Conservation (phyloP, 2,888 invertebrate genomes). For the Spodoptera picta region DNA sequence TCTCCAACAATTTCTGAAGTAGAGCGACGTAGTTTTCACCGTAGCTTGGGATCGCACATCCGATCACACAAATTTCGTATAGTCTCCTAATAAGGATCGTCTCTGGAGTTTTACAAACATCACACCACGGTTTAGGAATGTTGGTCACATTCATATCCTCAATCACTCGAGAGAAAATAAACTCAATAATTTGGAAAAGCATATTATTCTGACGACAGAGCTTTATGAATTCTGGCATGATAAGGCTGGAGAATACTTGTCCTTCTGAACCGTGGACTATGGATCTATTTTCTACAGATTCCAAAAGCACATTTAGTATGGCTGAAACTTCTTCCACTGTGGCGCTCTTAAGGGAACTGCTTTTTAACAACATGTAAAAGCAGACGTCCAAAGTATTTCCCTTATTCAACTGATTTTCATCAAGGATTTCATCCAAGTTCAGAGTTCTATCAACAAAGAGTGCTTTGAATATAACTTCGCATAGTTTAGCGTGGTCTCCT, state of each 20-base stretch:
- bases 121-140: slow-evolving; percentile 79
- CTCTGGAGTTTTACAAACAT: slow-evolving; percentile 77
- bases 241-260: slow-evolving; percentile 67
- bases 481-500: slow-evolving; percentile 66
- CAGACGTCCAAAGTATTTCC: slow-evolving; percentile 73
- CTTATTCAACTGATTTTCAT: slow-evolving; percentile 70
- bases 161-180: slow-evolving; percentile 86
- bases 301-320: slow-evolving; percentile 79
- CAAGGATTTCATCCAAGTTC: slow-evolving; percentile 70
- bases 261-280: slow-evolving; percentile 71
- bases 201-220: slow-evolving; percentile 81
- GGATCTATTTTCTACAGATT: slow-evolving; percentile 75
- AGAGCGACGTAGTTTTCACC: slow-evolving; percentile 75
- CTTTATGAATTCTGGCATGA: slow-evolving; percentile 73
- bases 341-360: slow-evolving; percentile 76
- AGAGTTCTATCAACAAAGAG: slow-evolving; percentile 70
- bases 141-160: slow-evolving; percentile 78
- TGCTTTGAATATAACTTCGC: slow-evolving; percentile 71
- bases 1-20: slow-evolving; percentile 81
- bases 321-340: slow-evolving; percentile 74
- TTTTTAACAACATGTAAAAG: slow-evolving; percentile 81
- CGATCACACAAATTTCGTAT: slow-evolving; percentile 84
- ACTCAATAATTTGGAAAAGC: slow-evolving; percentile 87
- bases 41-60: slow-evolving; percentile 79
- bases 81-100: slow-evolving; percentile 78